Percentiles rank a stretch among this genome's conserved stretches.
phyloP scores from a whole-genome alignment of 2,888 invertebrate species.

The Tineola bisselliella region DNA sequence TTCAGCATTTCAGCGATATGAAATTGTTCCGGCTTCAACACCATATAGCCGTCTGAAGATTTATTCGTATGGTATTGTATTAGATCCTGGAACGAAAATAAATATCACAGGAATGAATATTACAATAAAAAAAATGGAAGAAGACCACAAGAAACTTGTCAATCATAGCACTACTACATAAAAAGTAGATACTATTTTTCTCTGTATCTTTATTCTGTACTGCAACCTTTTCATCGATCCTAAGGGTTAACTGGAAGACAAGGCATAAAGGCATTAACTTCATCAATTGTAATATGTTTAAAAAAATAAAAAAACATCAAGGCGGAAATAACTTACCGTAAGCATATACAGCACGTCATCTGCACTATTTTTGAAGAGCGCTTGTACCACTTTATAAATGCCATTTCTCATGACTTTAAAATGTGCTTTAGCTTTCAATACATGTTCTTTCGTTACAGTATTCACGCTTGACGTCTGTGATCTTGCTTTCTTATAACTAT shows the following conservation, averaged over 20 bases:
- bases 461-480: slow-evolving; percentile 27
- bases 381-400: slow-evolving; percentile 37
- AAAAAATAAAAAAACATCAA: too few species aligned
- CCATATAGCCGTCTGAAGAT: slow-evolving; percentile 35
- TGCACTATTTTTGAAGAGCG: slow-evolving; percentile 36
- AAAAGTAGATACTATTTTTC: too few species aligned
- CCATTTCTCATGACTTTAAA: slow-evolving; percentile 41
- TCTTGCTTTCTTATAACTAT: slow-evolving; percentile 36
- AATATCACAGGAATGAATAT: too few species aligned
- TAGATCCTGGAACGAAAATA: slow-evolving; percentile 34
- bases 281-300: too few species aligned
- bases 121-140: too few species aligned
- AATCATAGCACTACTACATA: too few species aligned
- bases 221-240: too few species aligned
- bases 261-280: too few species aligned
- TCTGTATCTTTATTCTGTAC: too few species aligned
- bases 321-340: slow-evolving; percentile 37
- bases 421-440: slow-evolving; percentile 37
- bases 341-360: slow-evolving; percentile 32
- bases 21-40: slow-evolving; percentile 35
- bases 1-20: slow-evolving; percentile 32
- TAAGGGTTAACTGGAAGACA: too few species aligned
- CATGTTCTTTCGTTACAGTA: slow-evolving; percentile 32
- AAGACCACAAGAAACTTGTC: too few species aligned
- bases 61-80: slow-evolving; percentile 34